Percentiles rank a stretch among this genome's conserved stretches.
phyloP scores from a whole-genome alignment of 2,113 vertebrate genomes.

The Oceanites oceanicus region DNA sequence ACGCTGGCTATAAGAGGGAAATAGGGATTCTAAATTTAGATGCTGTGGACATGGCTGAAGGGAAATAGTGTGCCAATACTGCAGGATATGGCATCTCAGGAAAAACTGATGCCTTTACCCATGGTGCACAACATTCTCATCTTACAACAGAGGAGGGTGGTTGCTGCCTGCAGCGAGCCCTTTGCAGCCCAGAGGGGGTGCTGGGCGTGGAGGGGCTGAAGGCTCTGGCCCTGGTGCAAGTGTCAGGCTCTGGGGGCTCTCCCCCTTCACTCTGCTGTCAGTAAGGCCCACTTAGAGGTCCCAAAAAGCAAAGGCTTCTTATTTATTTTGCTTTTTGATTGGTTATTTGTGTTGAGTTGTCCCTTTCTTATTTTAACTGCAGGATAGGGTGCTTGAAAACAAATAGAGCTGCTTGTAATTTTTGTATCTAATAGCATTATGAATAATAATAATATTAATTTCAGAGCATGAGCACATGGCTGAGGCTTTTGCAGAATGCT shows the following conservation, averaged over 20 bases:
- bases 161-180: background rate
- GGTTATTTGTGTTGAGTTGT: background rate
- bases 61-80: background rate
- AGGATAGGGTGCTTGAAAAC: background rate
- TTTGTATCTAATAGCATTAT: background rate
- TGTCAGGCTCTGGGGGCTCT: fast-evolving
- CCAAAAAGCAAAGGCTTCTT: background rate
- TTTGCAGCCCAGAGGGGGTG: background rate
- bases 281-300: background rate
- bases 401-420: background rate
- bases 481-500: background rate
- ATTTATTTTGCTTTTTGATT: background rate
- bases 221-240: background rate
- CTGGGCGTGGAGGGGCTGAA: fast-evolving
- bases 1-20: background rate
- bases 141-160: background rate
- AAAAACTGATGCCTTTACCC: background rate
- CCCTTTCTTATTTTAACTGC: background rate
- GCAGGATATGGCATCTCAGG: background rate
- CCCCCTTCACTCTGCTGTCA: background rate
- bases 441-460: background rate
- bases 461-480: background rate
- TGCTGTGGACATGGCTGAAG: background rate
- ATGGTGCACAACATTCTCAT: background rate
- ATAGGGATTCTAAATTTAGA: conserved; percentile 26